Base-by-base conservation (phyloP, 2,888 invertebrate species). In the Hetaerina titia region DNA sequence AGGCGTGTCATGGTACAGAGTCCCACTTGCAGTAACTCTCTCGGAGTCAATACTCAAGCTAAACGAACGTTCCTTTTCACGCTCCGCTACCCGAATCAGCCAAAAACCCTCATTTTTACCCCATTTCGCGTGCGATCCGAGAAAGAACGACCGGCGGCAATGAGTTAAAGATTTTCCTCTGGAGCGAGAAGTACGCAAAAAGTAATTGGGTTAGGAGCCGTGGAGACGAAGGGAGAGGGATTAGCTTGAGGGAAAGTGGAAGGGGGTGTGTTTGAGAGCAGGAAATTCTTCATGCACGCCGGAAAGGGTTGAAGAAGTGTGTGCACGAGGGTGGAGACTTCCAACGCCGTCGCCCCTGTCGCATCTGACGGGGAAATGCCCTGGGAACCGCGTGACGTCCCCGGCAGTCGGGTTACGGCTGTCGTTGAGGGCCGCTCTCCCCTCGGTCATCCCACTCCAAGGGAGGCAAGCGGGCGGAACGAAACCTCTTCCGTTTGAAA, bases 11-110 rank as follows among this genome's bases (percentile, higher is more conserved):
- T 92, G 92, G 92, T 57, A 92, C 92, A 45, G 69, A 74, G 92
- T 56, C 45, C 92, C 92, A 92, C 92, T 89, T 69, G 92, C 92
- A 64, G 57, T 89, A 89, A 89, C 92, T 92, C 92, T 92, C 92
- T 56, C 92, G 64, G 25, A 89, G 31, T 58, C 90, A 81, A 31
- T 31, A 25, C 31, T 31, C 31, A 31, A 31, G 81, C 31, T 17
- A 69, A 69, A 22, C 69, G 69, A 69, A 15, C 89, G 69, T 56
- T 92, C 69, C 11, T 56, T 64, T 92, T 74, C 92, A 92, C 92
- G 92, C 92, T 92, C 69, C 56, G 69, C 22, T 17, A 25, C 25
- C n/a, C 45, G n/a, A 92, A 31, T 81, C 81, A 31, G 81, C n/a
- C 31, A 25, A 81, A 81, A 81, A 81, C 69, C 92, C 92, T n/a